Conservation (phyloP, 2,888 invertebrate genomes). For the Zhuqinia jingwanae region DNA sequence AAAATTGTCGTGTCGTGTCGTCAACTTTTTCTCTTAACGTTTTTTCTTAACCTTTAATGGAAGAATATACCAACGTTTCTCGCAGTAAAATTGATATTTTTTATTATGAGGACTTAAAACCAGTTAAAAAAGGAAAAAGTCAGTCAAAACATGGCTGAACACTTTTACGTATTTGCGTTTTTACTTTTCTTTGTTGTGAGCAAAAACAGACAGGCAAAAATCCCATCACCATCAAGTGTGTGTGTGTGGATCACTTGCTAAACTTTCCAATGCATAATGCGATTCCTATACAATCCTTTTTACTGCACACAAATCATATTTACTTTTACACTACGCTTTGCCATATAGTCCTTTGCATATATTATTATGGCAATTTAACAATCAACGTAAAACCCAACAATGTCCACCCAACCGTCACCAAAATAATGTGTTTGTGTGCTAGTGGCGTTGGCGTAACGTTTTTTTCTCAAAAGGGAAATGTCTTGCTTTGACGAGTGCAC, state of each 20-base stretch:
- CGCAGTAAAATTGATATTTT: too few relatives aligned
- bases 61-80: too few relatives aligned
- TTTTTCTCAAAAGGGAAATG: conserved; percentile 53
- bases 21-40: too few relatives aligned
- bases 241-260: conserved; percentile 19
- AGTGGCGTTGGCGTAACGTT: conserved; percentile 26
- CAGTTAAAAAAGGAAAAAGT: neutral
- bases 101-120: too few relatives aligned
- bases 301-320: too few relatives aligned
- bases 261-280: conserved; percentile 44
- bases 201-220: neutral
- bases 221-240: neutral
- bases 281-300: too few relatives aligned
- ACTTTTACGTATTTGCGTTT: conserved; percentile 1
- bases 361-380: conserved; percentile 25
- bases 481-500: conserved; percentile 37
- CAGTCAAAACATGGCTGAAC: neutral
- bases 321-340: neutral
- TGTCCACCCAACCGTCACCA: conserved; percentile 60
- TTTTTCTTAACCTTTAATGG: too few relatives aligned
- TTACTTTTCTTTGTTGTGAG: neutral
- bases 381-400: conserved; percentile 26
- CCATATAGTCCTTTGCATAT: conserved; percentile 1
- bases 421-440: conserved; percentile 10
- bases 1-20: too few relatives aligned